Conservation (phyloP, 2,797 vertebrate genomes). For the Pseudocheirus occidentalis region DNA sequence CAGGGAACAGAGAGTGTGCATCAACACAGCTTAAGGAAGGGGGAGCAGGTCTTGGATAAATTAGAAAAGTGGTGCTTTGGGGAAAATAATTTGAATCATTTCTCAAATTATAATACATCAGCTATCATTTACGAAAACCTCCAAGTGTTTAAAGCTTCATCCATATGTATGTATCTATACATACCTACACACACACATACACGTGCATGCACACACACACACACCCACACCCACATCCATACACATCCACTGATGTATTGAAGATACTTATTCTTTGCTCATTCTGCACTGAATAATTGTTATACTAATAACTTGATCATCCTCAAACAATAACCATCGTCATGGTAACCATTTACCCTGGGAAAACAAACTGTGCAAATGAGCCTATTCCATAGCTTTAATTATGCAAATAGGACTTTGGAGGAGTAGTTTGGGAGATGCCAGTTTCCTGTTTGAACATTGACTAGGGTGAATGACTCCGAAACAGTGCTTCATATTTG, state of each 20-base stretch:
- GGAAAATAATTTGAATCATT: constrained; percentile 54
- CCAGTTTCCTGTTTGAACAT: constrained; percentile 66
- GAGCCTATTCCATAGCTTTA: constrained; percentile 72
- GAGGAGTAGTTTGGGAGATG: constrained; percentile 66
- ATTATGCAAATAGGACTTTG: constrained; percentile 77
- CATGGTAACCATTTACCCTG: constrained; percentile 66
- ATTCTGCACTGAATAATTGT: constrained; percentile 66
- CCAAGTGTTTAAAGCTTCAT: constrained; percentile 50
- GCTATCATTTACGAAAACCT: constrained; percentile 63
- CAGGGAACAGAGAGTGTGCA: constrained; percentile 55
- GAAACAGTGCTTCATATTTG: constrained; percentile 58
- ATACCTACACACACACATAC: neutral
- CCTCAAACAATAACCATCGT: constrained; percentile 75
- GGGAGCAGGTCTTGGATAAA: constrained; percentile 73
- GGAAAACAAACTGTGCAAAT: constrained; percentile 74
- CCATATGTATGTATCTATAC: neutral
- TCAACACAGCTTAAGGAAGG: constrained; percentile 57
- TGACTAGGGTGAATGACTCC: constrained; percentile 71
- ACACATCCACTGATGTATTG: constrained; percentile 31
- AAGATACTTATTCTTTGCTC: constrained; percentile 67
- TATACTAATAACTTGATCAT: constrained; percentile 71
- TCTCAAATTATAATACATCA: constrained; percentile 70
- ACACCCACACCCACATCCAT: too few relatives aligned
- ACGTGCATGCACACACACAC: too few relatives aligned
- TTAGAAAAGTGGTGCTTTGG: constrained; percentile 74